Evolutionary conservation across 2,797 vertebrate genomes (phyloP).

Genomic region (Cuculus canorus): DNA sequence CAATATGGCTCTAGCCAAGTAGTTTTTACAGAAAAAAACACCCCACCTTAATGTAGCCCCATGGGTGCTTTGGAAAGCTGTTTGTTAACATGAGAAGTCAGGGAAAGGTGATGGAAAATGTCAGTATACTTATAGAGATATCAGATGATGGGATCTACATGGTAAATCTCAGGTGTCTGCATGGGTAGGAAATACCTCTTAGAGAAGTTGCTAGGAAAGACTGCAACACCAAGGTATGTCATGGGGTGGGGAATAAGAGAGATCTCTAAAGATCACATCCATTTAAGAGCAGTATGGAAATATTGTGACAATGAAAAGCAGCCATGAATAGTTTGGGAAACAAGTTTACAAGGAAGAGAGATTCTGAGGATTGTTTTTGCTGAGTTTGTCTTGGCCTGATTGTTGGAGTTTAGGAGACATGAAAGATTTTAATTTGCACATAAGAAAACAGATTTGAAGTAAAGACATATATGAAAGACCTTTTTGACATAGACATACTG

Average conservation of each 20-base stretch:
- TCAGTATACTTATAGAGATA: not conserved
- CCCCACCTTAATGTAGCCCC: not conserved
- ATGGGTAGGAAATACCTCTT: not conserved
- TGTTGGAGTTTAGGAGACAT: not conserved
- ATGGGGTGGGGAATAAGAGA: not conserved
- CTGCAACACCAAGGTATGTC: not conserved
- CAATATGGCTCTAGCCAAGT: not conserved
- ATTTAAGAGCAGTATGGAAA: not conserved
- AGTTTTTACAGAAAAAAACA: not conserved
- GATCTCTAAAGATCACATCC: not conserved
- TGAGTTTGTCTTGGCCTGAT: not conserved
- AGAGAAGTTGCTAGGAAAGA: not conserved
- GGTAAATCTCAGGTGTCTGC: not conserved
- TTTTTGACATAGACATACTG: not conserved
- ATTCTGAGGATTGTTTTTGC: not conserved
- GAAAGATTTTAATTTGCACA: not conserved
- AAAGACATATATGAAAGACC: not conserved
- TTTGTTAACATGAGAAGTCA: not conserved
- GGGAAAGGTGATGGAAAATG: not conserved
- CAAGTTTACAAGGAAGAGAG: not conserved
- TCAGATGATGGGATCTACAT: not conserved
- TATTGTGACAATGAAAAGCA: not conserved
- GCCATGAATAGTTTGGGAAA: not conserved
- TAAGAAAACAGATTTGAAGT: not conserved
- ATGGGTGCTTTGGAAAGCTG: not conserved